phyloP scores from a whole-genome alignment of 2,888 invertebrate genomes.

The Eupeodes latifasciatus region DNA sequence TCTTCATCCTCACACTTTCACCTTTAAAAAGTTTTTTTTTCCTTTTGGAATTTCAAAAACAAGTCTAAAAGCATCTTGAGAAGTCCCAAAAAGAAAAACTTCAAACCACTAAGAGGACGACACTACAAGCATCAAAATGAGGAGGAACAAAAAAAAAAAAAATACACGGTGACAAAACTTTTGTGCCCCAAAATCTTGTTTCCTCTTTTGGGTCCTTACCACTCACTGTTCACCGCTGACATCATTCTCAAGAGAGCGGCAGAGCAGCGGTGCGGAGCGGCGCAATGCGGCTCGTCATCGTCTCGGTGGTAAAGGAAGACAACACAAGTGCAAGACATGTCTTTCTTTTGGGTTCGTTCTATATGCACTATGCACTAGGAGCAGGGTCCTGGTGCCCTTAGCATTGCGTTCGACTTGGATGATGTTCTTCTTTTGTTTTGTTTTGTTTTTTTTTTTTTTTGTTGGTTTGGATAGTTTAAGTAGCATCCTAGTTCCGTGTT shows the following conservation, averaged over 20 bases:
- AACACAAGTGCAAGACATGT: conserved; percentile 67
- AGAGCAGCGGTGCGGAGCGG: not conserved
- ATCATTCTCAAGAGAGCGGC: conserved; percentile 36
- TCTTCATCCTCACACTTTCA: conserved; percentile 42
- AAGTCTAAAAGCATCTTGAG: conserved; percentile 61
- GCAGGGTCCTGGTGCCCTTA: conserved; percentile 40
- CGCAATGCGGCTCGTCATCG: no score
- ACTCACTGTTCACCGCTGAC: not conserved
- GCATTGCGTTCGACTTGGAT: conserved; percentile 59
- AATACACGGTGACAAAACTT: conserved; percentile 58
- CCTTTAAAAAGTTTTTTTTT: conserved; percentile 38
- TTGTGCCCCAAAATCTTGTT: conserved; percentile 55
- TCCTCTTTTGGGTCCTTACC: conserved; percentile 28
- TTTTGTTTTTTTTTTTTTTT: not conserved
- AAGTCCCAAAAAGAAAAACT: not conserved
- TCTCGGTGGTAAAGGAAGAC: conserved; percentile 17
- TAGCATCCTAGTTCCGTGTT: conserved; percentile 42
- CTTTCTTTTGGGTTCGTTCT: conserved; percentile 22
- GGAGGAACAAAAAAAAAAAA: conserved; percentile 4
- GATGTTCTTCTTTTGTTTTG: conserved; percentile 3
- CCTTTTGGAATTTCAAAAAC: conserved; percentile 27
- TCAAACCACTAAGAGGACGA: conserved; percentile 18
- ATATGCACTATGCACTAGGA: no score
- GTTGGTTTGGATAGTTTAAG: conserved; percentile 24
- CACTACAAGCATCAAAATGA: conserved; percentile 30